Conservation (phyloP, 2,888 invertebrate species). For the Pristionchus mayeri region DNA sequence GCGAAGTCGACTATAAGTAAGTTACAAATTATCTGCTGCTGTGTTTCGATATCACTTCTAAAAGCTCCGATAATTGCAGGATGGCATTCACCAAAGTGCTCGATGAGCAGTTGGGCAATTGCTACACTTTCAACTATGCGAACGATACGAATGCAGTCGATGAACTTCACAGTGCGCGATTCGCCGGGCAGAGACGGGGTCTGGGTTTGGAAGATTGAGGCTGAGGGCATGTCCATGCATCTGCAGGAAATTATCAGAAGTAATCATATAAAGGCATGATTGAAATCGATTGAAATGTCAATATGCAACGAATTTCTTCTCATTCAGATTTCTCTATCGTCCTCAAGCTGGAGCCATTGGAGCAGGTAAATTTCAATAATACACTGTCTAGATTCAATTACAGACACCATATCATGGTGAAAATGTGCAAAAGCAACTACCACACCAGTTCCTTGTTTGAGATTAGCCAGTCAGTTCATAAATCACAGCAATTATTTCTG, state of each 20-base stretch:
- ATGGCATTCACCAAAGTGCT: neutral
- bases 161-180: neutral
- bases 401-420: too few relatives aligned
- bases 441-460: too few relatives aligned
- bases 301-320: neutral
- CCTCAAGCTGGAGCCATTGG: neutral
- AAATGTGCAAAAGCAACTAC: too few relatives aligned
- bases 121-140: too few relatives aligned
- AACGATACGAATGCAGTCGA: neutral
- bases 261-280: neutral
- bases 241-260: neutral
- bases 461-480: too few relatives aligned
- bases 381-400: too few relatives aligned
- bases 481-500: too few relatives aligned
- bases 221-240: too few relatives aligned
- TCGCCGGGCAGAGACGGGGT: neutral
- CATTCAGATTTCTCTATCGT: neutral
- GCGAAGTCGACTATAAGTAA: neutral
- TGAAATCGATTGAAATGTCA: neutral
- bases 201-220: too few relatives aligned
- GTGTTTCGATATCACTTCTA: too few relatives aligned
- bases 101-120: constrained; percentile 4
- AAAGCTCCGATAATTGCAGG: neutral
- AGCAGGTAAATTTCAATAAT: too few relatives aligned
- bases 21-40: too few relatives aligned